Conservation (phyloP, 2,888 invertebrate genomes). For the Polydrusus tereticollis region DNA sequence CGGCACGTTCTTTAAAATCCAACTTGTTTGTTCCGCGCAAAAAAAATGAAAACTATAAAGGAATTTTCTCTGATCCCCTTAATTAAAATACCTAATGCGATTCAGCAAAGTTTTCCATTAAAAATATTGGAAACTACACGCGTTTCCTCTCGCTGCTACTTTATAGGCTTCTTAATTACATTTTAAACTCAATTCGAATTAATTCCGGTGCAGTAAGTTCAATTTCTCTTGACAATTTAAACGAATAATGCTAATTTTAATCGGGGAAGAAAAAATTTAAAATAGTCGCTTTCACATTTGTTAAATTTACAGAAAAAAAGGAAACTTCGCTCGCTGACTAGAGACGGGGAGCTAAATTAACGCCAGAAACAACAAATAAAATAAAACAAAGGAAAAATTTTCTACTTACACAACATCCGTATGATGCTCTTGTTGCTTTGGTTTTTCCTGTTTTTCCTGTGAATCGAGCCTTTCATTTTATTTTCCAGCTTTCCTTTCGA, state of each 20-base stretch:
- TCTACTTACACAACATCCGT: conserved; percentile 81
- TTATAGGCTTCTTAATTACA: neutral
- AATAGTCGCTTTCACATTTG: no score
- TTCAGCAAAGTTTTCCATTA: neutral
- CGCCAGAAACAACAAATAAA: neutral
- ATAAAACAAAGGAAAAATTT: neutral
- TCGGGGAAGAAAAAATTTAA: neutral
- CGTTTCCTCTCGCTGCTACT: neutral
- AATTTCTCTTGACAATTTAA: neutral
- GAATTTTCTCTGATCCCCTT: no score
- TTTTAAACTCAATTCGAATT: neutral
- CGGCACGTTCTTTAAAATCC: no score
- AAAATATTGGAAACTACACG: neutral
- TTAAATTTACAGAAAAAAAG: no score
- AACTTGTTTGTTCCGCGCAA: no score
- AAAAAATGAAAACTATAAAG: no score
- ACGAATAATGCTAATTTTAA: neutral
- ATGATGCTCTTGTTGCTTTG: conserved; percentile 82
- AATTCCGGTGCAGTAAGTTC: neutral
- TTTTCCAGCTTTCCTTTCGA: conserved; percentile 62
- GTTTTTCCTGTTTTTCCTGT: conserved; percentile 74
- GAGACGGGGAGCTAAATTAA: no score
- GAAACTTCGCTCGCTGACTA: no score
- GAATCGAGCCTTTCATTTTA: conserved; percentile 74
- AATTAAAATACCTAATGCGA: neutral